A percentile compares a stretch with the other conserved stretches of the same genome.
Conservation (phyloP, 2,113 vertebrate species). For the Lamprologus sp. region DNA sequence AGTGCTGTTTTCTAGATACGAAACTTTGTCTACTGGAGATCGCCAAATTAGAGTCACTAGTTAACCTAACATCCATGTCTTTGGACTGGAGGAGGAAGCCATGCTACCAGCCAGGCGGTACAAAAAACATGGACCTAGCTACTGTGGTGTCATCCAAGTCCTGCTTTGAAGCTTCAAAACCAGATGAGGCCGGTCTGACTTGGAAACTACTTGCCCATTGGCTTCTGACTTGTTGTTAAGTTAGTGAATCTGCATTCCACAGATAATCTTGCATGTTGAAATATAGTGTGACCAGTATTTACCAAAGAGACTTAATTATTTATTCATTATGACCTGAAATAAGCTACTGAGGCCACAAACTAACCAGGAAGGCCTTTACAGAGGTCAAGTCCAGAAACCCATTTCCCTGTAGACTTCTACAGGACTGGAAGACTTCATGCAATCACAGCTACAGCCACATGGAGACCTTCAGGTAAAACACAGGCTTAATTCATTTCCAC, state of each 20-base stretch:
- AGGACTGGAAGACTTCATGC: neutral
- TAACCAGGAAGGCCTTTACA: neutral
- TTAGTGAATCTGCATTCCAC: neutral
- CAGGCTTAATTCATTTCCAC: fast-evolving
- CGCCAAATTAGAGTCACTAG: neutral
- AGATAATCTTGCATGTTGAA: neutral
- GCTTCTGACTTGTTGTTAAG: neutral
- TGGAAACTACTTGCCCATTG: neutral
- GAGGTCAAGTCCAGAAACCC: neutral
- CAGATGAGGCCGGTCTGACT: fast-evolving
- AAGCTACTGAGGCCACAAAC: neutral
- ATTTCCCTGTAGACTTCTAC: neutral
- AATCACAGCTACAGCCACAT: neutral
- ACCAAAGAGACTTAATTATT: neutral
- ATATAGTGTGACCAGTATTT: neutral
- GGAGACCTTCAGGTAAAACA: neutral
- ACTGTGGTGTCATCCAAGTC: neutral
- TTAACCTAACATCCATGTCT: fast-evolving
- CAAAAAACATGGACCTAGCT: neutral
- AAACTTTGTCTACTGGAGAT: neutral
- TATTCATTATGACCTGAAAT: neutral
- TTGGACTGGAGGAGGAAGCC: neutral
- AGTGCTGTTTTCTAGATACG: neutral
- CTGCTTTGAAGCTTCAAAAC: neutral
- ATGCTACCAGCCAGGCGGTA: neutral